Base-by-base conservation (phyloP, 2,113 vertebrate genomes). In the Xyrauchen texanus region DNA sequence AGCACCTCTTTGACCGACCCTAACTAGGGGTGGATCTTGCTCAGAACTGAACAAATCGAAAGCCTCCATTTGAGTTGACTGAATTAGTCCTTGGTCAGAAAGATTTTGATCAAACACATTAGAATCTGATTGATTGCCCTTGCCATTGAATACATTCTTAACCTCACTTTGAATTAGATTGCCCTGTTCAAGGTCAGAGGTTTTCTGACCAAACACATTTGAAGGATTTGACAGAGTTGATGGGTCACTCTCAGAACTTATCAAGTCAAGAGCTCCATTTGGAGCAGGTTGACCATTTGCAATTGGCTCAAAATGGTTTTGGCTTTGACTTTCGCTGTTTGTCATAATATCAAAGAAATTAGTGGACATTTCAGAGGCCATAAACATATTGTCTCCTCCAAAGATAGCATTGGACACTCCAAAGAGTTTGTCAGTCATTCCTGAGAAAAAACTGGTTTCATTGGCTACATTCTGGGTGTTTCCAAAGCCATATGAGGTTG, bases 31-130 rank as follows among this genome's bases (percentile, higher is more conserved):
- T 55, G 58, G n/a, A 13, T 70, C 46, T 11, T 8, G 45, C 12
- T 88, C 82, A 72, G 86, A 79, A 55, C 68, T 72, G 66, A 94
- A 91, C 73, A 90, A 88, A 68, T 92, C 90, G 60, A 92, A 86
- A 63, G 44, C 9, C 0, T 76, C 49, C 0, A 11, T 15, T 55
- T 53, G 61, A 53, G 61, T 53, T 44, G 49, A 45, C 51, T 76
- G 6, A n/a, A 13, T 49, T 52, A 34, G 47, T 21, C 52, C 34
- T 55, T 13, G 7, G 21, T 51, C 8, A 11, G 49, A 55, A 55
- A 65, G 13, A 21, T 53, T 76, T 55, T 34, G 21, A 76, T 65
- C 47, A 52, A 62, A 21, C 46, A 42, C 5, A 62, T 60, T 5
- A 47, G 72, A 34, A 12, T 7, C 12, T 63, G 60, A n/a, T 6